Conservation (phyloP, 92 coral and sea anemone species). For the Porites divaricata region DNA sequence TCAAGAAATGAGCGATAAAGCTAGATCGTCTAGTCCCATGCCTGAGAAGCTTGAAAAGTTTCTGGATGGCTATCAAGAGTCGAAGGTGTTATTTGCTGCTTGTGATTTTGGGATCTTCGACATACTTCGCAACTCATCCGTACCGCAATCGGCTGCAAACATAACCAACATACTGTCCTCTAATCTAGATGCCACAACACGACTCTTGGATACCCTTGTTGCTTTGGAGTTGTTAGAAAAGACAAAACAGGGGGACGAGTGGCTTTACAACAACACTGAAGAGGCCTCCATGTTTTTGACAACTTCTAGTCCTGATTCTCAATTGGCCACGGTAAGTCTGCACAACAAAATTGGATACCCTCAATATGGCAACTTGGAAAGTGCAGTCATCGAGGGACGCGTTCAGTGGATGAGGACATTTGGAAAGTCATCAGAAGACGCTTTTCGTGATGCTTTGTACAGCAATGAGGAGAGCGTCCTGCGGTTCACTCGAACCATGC, state of each 20-base stretch:
- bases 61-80: slow-evolving; percentile 31
- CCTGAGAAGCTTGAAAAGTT: slow-evolving; percentile 13
- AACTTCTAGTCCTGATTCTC: not conserved
- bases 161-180: slow-evolving; percentile 15
- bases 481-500: not conserved
- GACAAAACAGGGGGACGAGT: not conserved
- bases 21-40: not conserved
- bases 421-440: not conserved
- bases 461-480: not conserved
- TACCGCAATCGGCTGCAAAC: slow-evolving; percentile 21
- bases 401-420: not conserved
- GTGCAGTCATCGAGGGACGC: not conserved
- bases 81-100: slow-evolving; percentile 22
- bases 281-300: not conserved
- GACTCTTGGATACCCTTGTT: slow-evolving; percentile 40
- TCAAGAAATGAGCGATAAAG: too few species aligned
- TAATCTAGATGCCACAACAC: slow-evolving; percentile 23
- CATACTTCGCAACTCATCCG: not conserved
- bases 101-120: slow-evolving; percentile 49
- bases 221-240: slow-evolving; percentile 22
- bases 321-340: not conserved
- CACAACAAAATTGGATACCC: not conserved
- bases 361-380: not conserved
- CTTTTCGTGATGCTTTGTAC: not conserved
- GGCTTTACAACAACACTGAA: not conserved